Percentiles rank a stretch among this genome's conserved stretches.
phyloP scores from a whole-genome alignment of 2,113 vertebrate genomes.

The Phyllostomus hastatus region DNA sequence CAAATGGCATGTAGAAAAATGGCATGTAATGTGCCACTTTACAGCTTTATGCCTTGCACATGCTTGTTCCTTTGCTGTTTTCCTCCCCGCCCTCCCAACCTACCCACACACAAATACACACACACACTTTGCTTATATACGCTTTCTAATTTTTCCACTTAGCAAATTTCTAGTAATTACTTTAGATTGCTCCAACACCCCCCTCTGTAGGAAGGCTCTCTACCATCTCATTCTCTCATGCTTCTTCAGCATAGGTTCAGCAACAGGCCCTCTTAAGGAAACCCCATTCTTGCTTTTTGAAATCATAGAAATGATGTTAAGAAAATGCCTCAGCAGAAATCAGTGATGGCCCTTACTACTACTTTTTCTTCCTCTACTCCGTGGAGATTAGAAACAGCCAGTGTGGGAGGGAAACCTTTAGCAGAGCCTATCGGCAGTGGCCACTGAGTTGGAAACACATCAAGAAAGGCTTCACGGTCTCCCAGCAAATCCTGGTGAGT shows the following conservation, averaged over 20 bases:
- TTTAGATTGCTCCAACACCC: background rate
- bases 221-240: fast-evolving
- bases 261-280: background rate
- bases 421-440: background rate
- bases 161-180: background rate
- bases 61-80: background rate
- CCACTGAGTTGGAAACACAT: background rate
- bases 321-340: background rate
- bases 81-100: background rate
- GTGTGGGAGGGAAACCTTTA: background rate
- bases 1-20: background rate
- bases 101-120: background rate
- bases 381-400: background rate
- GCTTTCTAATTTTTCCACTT: background rate
- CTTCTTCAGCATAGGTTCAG: background rate
- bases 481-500: background rate
- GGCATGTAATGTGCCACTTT: background rate
- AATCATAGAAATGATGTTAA: background rate
- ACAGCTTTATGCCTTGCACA: background rate
- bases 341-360: background rate
- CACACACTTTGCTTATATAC: background rate
- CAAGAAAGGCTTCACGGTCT: background rate
- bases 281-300: background rate
- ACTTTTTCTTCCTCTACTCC: background rate
- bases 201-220: background rate